phyloP scores from a whole-genome alignment of 2,113 vertebrate species.

The Paracanthobrama guichenoti region DNA sequence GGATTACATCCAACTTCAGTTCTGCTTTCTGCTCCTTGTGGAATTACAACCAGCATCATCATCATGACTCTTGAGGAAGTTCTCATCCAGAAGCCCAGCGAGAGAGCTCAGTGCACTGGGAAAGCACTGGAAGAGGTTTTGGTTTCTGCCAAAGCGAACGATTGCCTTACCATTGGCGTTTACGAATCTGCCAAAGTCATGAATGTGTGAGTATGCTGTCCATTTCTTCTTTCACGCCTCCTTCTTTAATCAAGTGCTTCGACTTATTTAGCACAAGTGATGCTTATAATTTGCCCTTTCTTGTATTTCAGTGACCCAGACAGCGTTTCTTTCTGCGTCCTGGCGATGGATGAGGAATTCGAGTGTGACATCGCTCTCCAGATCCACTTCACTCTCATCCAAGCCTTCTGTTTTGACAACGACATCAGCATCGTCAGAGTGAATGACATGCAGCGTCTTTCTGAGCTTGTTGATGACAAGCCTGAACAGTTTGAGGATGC shows the following conservation, averaged over 20 bases:
- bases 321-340: conserved; percentile 66
- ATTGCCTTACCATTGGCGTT: conserved; percentile 90
- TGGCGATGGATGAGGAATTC: conserved; percentile 67
- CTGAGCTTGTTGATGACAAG: conserved; percentile 69
- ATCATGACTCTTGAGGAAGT: conserved; percentile 79
- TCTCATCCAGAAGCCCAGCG: conserved; percentile 59
- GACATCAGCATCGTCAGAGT: conserved; percentile 80
- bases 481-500: conserved; percentile 62
- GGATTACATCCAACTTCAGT: neutral
- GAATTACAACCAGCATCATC: conserved; percentile 60
- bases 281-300: neutral
- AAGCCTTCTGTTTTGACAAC: conserved; percentile 83
- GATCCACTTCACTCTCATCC: conserved; percentile 83
- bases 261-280: neutral
- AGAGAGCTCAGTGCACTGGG: conserved; percentile 81
- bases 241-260: neutral
- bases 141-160: conserved; percentile 85
- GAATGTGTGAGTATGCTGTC: conserved; percentile 87
- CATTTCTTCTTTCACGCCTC: neutral
- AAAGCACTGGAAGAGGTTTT: conserved; percentile 86
- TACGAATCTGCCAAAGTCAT: conserved; percentile 96
- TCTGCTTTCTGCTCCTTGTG: conserved; percentile 32
- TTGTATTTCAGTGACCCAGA: conserved; percentile 64
- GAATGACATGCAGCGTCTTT: conserved; percentile 72
- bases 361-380: conserved; percentile 75